phyloP scores from a whole-genome alignment of 2,797 vertebrate genomes.

The Leptatherina wallacei region DNA sequence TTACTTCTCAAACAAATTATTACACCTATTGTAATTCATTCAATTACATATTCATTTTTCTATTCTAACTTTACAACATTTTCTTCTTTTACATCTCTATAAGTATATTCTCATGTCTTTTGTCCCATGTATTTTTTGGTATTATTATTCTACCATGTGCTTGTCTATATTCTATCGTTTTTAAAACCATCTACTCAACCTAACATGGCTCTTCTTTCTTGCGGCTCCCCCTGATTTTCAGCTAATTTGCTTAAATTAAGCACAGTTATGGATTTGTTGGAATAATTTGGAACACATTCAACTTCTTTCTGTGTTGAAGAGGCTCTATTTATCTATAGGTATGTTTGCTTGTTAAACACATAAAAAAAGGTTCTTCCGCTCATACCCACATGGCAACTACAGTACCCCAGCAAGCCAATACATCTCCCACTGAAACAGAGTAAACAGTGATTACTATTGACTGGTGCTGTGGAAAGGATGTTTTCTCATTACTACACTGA shows the following conservation, averaged over 20 bases:
- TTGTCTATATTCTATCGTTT: neutral
- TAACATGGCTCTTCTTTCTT: neutral
- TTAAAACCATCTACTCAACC: neutral
- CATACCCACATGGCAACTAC: conserved; percentile 52
- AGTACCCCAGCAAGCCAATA: conserved; percentile 53
- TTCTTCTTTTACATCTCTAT: neutral
- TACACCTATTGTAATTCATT: neutral
- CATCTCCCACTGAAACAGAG: conserved; percentile 76
- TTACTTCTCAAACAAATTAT: neutral
- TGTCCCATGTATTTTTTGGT: neutral
- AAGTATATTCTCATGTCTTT: neutral
- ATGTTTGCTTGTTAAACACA: conserved; percentile 22
- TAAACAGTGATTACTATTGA: conserved; percentile 99
- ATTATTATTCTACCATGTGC: neutral
- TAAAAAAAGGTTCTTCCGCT: conserved; percentile 7
- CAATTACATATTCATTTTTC: neutral
- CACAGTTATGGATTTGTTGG: conserved; percentile 27
- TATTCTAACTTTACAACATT: neutral
- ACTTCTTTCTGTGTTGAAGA: conserved; percentile 1
- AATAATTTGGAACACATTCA: conserved; percentile 13
- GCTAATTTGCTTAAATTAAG: conserved; percentile 9
- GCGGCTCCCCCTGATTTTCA: neutral
- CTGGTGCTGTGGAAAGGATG: conserved; percentile 97
- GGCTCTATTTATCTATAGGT: conserved; percentile 13
- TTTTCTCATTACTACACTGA: conserved; percentile 98